Evolutionary conservation across 2,888 invertebrate genomes (phyloP), one percentile per base, ranked within the genome.

Genomic region (Quadriops clusia): DNA sequence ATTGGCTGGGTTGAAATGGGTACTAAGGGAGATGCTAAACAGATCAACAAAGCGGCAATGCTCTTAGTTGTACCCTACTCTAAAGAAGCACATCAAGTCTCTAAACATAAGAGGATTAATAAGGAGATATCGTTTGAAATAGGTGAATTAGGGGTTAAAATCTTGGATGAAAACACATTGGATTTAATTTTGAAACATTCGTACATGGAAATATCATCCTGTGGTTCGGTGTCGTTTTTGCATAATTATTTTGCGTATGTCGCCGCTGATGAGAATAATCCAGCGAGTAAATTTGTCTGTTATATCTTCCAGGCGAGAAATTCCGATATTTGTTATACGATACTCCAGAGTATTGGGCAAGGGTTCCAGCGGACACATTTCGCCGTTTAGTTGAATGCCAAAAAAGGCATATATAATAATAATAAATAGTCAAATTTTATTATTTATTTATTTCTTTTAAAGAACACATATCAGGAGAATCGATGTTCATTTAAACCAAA

Each of bases 151-250:
- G 67, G 65, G 10, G 58, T 70, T 17, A 63, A 58, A 47, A 53
- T 67, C 12, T 46, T 58, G 16, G 55, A 53, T 33, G 47, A 53
- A 15, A 49, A 50, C 20, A 58, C 59, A 21, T 52, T 55, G 16
- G 50, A 56, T 41, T 65, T 67, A 49, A 51, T 40, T 13, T 50
- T 69, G 37, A 63, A 66, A 33, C 72, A 73, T 50, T 66, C 68
- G 26, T 76, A 70, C 47, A 74, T 75, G 61, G 71, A 74, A 51
- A 72, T 76, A 38, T 72, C 74, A 2, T 68, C 74, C 0, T 76
- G 76, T 54, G 74, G 74, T 8, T 60, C 70, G 31, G 60, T 69
- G 7, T 58, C 60, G 4, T 61, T 64, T 39, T 60, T 63, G 44
- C 63, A 69, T 8, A 55, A 65, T 43, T 64, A 70, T 49, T 72